Conservation (phyloP, 2,888 invertebrate genomes). For the Xanthorhoe spadicearia region DNA sequence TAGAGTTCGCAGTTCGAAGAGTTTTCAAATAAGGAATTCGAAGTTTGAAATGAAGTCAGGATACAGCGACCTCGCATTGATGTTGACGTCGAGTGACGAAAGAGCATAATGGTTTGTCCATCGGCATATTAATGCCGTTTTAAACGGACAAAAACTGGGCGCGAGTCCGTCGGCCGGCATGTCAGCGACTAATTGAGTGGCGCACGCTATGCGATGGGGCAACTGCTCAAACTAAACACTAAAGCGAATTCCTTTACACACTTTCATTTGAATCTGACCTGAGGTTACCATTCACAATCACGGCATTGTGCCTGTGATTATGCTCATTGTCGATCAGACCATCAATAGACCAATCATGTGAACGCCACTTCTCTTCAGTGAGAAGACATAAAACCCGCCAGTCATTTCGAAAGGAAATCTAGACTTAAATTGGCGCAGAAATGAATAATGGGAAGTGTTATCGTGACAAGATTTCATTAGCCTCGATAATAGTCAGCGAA, state of each 20-base stretch:
- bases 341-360: slow-evolving; percentile 46
- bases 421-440: slow-evolving; percentile 45
- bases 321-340: slow-evolving; percentile 34
- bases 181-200: slow-evolving; percentile 77
- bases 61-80: slow-evolving; percentile 26
- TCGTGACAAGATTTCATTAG: slow-evolving; percentile 63
- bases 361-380: slow-evolving; percentile 37
- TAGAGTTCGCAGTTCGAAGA: neutral
- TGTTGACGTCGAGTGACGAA: slow-evolving; percentile 58
- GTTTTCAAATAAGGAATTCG: neutral
- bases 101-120: slow-evolving; percentile 69
- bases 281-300: slow-evolving; percentile 37
- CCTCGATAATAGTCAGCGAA: slow-evolving; percentile 51
- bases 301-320: slow-evolving; percentile 41
- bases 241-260: slow-evolving; percentile 64
- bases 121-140: slow-evolving; percentile 69
- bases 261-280: slow-evolving; percentile 43
- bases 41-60: slow-evolving; percentile 11
- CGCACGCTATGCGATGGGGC: slow-evolving; percentile 75
- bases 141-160: slow-evolving; percentile 75
- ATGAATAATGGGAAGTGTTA: slow-evolving; percentile 50
- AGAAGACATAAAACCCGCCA: slow-evolving; percentile 37
- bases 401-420: slow-evolving; percentile 41
- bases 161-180: slow-evolving; percentile 68
- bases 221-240: slow-evolving; percentile 65